Evolutionary conservation across 2,797 vertebrate genomes (phyloP).

Genomic region (Ambastaia sidthimunki): DNA sequence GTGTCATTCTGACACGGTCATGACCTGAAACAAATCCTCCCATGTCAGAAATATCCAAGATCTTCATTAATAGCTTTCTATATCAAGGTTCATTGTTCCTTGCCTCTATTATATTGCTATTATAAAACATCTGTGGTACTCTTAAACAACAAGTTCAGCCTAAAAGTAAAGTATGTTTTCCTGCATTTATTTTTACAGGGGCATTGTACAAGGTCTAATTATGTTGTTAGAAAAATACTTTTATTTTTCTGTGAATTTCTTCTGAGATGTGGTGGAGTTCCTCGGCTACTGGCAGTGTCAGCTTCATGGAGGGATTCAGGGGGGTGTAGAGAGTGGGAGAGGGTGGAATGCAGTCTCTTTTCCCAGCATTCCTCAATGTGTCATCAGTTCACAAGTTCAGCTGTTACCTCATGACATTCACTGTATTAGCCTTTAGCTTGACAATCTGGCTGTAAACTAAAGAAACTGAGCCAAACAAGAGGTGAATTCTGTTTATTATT

Average conservation of each 20-base stretch:
- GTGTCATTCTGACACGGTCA: neutral
- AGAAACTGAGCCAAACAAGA: neutral
- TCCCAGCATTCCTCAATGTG: slow-evolving; percentile 49
- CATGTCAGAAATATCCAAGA: neutral
- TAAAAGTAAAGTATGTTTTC: neutral
- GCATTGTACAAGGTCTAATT: neutral
- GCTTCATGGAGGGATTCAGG: slow-evolving; percentile 25
- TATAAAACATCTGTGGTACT: neutral
- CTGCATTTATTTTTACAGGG: neutral
- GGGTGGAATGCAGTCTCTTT: slow-evolving; percentile 51
- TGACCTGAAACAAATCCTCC: neutral
- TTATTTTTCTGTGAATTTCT: neutral
- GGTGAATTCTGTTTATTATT: slow-evolving; percentile 6
- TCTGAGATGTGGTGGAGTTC: neutral
- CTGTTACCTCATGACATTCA: slow-evolving; percentile 42
- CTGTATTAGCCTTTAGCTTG: slow-evolving; percentile 10
- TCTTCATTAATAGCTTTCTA: neutral
- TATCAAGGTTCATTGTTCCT: neutral
- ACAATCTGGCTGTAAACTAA: neutral
- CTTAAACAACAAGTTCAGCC: neutral
- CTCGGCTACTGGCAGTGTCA: slow-evolving; percentile 24
- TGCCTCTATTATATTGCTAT: neutral
- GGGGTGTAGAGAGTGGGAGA: slow-evolving; percentile 41
- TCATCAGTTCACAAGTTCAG: slow-evolving; percentile 56
- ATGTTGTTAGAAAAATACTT: neutral